Evolutionary conservation across 2,888 invertebrate genomes (phyloP).

Genomic region (Leptogaster cylindrica): DNA sequence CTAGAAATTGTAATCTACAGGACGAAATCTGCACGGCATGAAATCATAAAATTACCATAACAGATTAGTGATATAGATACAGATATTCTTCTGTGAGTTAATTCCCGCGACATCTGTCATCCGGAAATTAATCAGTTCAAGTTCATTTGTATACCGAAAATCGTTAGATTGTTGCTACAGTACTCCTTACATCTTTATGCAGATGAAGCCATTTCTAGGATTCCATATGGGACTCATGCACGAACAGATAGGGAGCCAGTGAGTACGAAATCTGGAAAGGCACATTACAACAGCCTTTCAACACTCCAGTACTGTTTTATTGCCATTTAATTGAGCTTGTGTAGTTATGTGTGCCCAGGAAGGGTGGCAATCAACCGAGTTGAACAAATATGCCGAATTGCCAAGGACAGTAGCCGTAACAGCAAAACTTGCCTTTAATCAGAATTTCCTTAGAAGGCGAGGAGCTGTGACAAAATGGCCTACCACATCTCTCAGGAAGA

Average conservation of each 20-base stretch:
- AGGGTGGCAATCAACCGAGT: slow-evolving; percentile 34
- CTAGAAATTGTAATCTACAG: too few species aligned
- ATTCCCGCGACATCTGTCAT: slow-evolving; percentile 41
- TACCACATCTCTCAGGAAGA: slow-evolving; percentile 28
- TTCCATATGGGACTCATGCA: slow-evolving; percentile 22
- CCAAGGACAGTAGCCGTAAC: neutral
- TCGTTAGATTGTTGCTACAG: neutral
- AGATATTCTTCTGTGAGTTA: slow-evolving; percentile 31
- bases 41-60: slow-evolving; percentile 41
- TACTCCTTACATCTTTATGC: slow-evolving; percentile 16
- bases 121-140: slow-evolving; percentile 35
- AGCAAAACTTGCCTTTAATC: slow-evolving; percentile 35
- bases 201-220: slow-evolving; percentile 28
- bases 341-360: slow-evolving; percentile 5
- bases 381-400: slow-evolving; percentile 11
- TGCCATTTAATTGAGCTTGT: slow-evolving; percentile 42
- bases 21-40: too few species aligned
- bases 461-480: slow-evolving; percentile 20
- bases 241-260: neutral
- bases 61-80: slow-evolving; percentile 33
- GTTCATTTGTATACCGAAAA: slow-evolving; percentile 13
- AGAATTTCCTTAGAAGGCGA: slow-evolving; percentile 37
- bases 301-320: slow-evolving; percentile 43
- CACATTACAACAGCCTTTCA: slow-evolving; percentile 32
- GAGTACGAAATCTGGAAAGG: slow-evolving; percentile 17